These are phyloP conservation scores for Choloepus didactylus DNA, from an alignment of 2,797 vertebrate species.

Conservation along the genomic window DNA sequence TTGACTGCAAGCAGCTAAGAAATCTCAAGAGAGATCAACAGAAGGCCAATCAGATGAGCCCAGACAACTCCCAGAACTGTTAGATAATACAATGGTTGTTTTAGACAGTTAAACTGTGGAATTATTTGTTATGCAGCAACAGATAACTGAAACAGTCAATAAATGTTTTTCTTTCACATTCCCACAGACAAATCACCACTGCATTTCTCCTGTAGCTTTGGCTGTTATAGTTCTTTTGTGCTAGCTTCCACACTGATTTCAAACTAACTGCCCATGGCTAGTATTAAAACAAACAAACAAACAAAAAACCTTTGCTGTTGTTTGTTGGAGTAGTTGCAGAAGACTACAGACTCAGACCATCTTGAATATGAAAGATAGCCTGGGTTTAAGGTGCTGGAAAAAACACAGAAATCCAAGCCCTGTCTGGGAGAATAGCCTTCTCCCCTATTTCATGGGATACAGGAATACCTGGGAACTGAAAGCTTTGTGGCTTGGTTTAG, in stretches of 20 bases:
- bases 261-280: neutral
- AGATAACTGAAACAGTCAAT: neutral
- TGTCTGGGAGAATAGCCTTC: neutral
- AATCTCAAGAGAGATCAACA: neutral
- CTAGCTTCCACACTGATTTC: neutral
- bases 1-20: neutral
- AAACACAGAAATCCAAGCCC: neutral
- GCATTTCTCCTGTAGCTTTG: neutral
- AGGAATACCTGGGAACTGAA: neutral
- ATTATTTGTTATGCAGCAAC: neutral
- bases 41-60: neutral
- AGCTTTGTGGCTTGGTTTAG: neutral
- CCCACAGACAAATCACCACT: neutral
- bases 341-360: neutral
- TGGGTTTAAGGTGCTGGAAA: neutral
- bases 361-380: neutral
- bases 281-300: neutral
- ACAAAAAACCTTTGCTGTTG: neutral
- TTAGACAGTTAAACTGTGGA: neutral
- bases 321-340: conserved; percentile 11
- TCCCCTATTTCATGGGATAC: neutral
- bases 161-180: neutral
- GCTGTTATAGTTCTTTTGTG: neutral
- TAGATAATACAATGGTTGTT: neutral
- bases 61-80: neutral